Evolutionary conservation across 2,888 invertebrate species (phyloP), one percentile per base, ranked within the genome.

Genomic region (Conops quadrifasciatus): DNA sequence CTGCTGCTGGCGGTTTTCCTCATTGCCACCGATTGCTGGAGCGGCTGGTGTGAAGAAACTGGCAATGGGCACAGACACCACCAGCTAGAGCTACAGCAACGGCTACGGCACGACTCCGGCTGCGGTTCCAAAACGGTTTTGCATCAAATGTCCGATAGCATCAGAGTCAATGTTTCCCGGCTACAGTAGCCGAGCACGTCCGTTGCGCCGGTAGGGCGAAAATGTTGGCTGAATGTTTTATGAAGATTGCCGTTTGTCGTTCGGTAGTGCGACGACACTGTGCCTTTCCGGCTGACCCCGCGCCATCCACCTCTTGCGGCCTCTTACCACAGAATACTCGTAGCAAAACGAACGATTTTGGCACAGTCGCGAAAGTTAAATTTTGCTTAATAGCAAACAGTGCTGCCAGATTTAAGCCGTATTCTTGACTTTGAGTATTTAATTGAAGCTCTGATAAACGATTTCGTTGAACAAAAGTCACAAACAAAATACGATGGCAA

Each of bases 141-240:
- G 49, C 49, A n/a, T 49, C n/a, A 3, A 49, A 19, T 19, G 49
- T 49, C 28, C 26, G 67, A 67, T 67, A 58, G n/a, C 45, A 59
- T 58, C 67, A 24, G 26, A 58, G 58, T 58, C 58, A 58, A 58
- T 58, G 43, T 45, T 67, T 45, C 11, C 36, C 53, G 53, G 30
- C 49, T 28, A 30, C 53, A 30, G 65, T 51, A 28, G 65, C 30
- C 30, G 16, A 51, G 47, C 65, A 65, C 65, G 53, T 53, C 1
- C 53, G 36, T n/a, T 49, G 65, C 5, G 4, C 49, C 21, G 62
- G 43, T 30, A 36, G 59, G 30, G 28, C 15, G 65, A 65, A 19
- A n/a, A 36, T 53, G 49, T 53, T 65, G 53, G 19, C 21, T 65
- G 53, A 11, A 64, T 64, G 64, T 21, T 47, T 64, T 64, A 64